Conservation (phyloP, 2,113 vertebrate genomes). For the Cygnus atratus region DNA sequence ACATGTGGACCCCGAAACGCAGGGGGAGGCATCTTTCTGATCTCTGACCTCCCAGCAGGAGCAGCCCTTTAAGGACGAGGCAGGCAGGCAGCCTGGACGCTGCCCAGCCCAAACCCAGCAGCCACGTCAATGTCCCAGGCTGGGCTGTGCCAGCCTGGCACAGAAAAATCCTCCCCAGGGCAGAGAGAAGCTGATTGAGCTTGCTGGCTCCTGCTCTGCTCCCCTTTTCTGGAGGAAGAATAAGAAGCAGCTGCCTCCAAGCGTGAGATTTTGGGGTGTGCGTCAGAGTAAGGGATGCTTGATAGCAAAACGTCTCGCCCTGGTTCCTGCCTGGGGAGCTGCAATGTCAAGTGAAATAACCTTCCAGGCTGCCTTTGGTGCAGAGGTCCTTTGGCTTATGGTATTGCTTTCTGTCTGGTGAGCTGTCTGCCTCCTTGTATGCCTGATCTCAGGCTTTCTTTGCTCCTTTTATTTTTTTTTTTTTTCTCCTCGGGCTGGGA, state of each 20-base stretch:
- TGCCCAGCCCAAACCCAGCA: conserved; percentile 5
- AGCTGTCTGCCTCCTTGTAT: not conserved
- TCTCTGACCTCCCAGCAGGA: not conserved
- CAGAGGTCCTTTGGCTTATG: conserved; percentile 17
- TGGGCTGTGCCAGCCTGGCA: conserved; percentile 38
- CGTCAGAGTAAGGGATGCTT: not conserved
- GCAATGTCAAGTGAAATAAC: conserved; percentile 44
- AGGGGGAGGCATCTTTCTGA: not conserved
- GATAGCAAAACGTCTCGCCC: not conserved
- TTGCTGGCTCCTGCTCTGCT: not conserved
- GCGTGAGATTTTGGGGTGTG: not conserved
- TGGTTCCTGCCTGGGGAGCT: conserved; percentile 18
- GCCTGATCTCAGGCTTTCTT: not conserved
- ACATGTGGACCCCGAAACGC: not conserved
- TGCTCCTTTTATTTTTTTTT: not conserved
- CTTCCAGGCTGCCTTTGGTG: not conserved
- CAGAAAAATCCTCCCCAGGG: not conserved
- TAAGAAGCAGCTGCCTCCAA: not conserved
- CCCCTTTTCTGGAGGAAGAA: not conserved
- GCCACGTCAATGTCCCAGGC: not conserved
- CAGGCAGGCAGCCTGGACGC: not conserved
- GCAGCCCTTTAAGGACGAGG: conserved; percentile 57
- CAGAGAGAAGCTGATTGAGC: not conserved
- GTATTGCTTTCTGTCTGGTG: not conserved
- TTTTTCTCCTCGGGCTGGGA: not conserved